A percentile compares a stretch with the other conserved stretches of the same genome.
Evolutionary conservation across 2,113 vertebrate genomes (phyloP).

Genomic region (Elaphurus davidianus): DNA sequence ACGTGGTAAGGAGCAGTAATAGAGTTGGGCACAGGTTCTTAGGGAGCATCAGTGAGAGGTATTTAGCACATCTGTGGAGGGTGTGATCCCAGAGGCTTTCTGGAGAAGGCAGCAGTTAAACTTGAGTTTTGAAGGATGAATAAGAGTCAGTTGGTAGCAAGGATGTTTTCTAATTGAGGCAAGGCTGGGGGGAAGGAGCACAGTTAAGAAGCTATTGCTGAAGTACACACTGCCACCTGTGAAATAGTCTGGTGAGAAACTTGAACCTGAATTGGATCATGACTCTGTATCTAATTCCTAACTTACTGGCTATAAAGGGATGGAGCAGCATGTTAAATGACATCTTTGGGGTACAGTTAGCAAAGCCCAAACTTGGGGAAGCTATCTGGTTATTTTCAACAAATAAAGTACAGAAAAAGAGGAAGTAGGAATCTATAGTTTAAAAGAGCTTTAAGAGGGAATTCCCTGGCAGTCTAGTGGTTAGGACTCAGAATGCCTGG

Average conservation of each 20-base stretch:
- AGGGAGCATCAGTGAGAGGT: not conserved
- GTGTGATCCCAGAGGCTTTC: not conserved
- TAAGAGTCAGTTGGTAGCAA: not conserved
- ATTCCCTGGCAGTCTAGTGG: not conserved
- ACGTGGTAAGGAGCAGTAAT: not conserved
- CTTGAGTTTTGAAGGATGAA: not conserved
- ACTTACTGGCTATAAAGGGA: not conserved
- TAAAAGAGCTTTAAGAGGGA: not conserved
- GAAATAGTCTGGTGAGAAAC: not conserved
- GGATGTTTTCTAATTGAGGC: not conserved
- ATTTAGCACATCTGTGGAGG: not conserved
- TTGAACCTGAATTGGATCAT: not conserved
- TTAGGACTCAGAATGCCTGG: not conserved
- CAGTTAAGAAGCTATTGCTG: not conserved
- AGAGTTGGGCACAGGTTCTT: not conserved
- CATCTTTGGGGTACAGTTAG: not conserved
- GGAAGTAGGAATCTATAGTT: not conserved
- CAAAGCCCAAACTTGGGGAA: not conserved
- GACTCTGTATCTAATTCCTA: not conserved
- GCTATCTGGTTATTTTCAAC: not conserved
- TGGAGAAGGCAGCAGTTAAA: not conserved
- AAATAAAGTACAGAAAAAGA: not conserved
- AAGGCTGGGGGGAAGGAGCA: not conserved
- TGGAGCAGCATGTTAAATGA: not conserved
- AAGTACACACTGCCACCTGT: not conserved